These are phyloP conservation scores for Engraulis encrasicolus DNA, from an alignment of 2,113 vertebrate species.

Conservation along the genomic window DNA sequence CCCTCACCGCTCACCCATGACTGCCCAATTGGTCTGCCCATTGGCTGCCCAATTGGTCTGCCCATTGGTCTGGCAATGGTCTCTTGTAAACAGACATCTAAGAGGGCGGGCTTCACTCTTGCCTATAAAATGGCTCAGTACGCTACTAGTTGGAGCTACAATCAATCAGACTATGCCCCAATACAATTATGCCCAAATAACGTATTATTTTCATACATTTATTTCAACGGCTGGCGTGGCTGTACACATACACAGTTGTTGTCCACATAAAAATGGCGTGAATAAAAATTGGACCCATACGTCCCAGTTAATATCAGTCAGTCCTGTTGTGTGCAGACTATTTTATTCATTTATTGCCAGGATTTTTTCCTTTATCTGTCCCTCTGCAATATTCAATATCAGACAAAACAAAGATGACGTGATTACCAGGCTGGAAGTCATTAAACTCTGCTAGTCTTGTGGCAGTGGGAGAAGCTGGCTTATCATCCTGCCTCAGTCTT, in stretches of 20 bases:
- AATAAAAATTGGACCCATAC: not conserved
- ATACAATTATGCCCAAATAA: too few relatives aligned
- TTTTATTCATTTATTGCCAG: not conserved
- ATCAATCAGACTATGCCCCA: too few relatives aligned
- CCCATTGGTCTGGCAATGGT: too few relatives aligned
- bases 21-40: too few relatives aligned
- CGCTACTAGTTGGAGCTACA: too few relatives aligned
- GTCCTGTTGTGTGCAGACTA: not conserved
- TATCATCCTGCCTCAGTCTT: not conserved
- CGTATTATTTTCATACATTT: too few relatives aligned
- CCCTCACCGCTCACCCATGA: too few relatives aligned
- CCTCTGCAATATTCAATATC: not conserved
- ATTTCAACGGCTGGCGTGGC: not conserved
- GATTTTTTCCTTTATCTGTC: not conserved
- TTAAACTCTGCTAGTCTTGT: not conserved
- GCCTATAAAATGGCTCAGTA: too few relatives aligned
- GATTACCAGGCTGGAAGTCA: not conserved
- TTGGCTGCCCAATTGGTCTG: too few relatives aligned
- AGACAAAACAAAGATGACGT: not conserved
- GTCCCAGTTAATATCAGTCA: not conserved
- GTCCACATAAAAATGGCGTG: too few relatives aligned
- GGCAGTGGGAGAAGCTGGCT: not conserved
- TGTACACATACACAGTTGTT: not conserved
- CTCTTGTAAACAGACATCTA: too few relatives aligned
- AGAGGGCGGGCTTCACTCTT: too few relatives aligned